Conservation (phyloP, 1,140 invertebrate genomes). For the Drosophila quadrilineata region DNA sequence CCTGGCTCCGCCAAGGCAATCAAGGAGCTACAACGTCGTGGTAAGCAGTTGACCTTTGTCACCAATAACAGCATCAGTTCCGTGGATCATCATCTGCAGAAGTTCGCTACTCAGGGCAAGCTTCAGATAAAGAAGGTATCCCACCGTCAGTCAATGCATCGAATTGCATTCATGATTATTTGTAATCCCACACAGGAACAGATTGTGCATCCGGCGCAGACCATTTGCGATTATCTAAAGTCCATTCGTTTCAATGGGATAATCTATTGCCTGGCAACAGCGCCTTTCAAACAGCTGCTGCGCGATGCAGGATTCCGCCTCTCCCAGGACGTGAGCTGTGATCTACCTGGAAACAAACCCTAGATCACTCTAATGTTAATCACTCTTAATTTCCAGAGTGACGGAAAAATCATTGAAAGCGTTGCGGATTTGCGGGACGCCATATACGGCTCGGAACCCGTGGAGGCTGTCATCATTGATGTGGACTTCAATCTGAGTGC, state of each 20-base stretch:
- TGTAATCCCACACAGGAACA: conserved; percentile 47
- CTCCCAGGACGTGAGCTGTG: conserved; percentile 81
- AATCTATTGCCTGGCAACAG: conserved; percentile 80
- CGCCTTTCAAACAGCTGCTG: conserved; percentile 62
- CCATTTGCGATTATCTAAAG: conserved; percentile 81
- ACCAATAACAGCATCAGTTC: conserved; percentile 86
- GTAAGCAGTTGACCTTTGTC: conserved; percentile 87
- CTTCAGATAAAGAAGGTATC: conserved; percentile 28
- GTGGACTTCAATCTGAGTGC: conserved; percentile 82
- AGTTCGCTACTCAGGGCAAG: conserved; percentile 35
- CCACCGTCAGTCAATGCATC: not conserved
- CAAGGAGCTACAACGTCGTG: conserved; percentile 82
- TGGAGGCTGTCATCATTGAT: conserved; percentile 83
- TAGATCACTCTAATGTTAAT: too few species aligned
- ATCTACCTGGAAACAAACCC: too few species aligned
- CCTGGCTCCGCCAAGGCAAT: conserved; percentile 83
- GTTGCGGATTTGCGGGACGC: conserved; percentile 73
- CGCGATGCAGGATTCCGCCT: conserved; percentile 78
- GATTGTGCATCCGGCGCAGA: conserved; percentile 80
- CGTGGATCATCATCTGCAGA: conserved; percentile 74
- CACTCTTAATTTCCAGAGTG: conserved; percentile 54
- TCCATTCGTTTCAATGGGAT: conserved; percentile 81
- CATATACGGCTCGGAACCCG: conserved; percentile 76
- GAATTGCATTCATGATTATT: not conserved
- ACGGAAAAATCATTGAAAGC: conserved; percentile 56